Evolutionary conservation across 2,888 invertebrate species (phyloP), one percentile per base, ranked within the genome.

Genomic region (Pristionchus exspectatus): DNA sequence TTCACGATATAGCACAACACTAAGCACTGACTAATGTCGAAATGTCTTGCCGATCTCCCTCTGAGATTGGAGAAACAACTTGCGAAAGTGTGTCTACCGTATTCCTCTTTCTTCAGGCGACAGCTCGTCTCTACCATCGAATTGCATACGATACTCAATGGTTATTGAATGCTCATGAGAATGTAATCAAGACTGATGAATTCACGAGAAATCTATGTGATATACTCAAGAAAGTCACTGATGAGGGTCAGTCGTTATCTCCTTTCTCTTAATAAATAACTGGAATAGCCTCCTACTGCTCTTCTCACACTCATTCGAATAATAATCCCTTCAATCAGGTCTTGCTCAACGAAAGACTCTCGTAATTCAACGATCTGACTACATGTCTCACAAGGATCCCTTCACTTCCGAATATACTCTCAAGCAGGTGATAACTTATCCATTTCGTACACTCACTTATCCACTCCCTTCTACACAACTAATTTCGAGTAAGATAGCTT

Each of bases 341-440:
- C 89, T 93, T 16, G 91, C 91, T n/a, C 95, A 95, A 90, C 91
- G 91, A 27, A 88, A 92, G 33, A 92, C 93, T 12, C 90, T 95
- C 16, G 93, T 94, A 9, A 95, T 94, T 66, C 95, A 95, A 90
- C 91, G 95, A 54, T 93, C 94, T 0, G 95, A 95, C 90, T 95
- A 95, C 90, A 95, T 95, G 95, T 93, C 92, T 63, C 94, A 94
- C 88, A 92, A 94, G 90, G 91, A 93, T 90, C 91, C 89, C 18
- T 92, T 91, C 54, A 90, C 91, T 9, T 86, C 88, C 2, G 92
- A 94, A 88, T 91, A 92, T 81, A 63, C 90, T 18, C 90, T 94
- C 50, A 94, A 94, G 89, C 94, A 94, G 92, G 93, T 94, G 14
- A 86, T 3, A 81, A n/a, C 4, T 74, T 59, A 88, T 21, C 63